phyloP scores from a whole-genome alignment of 2,888 invertebrate genomes.

The Chouioia cunea region DNA sequence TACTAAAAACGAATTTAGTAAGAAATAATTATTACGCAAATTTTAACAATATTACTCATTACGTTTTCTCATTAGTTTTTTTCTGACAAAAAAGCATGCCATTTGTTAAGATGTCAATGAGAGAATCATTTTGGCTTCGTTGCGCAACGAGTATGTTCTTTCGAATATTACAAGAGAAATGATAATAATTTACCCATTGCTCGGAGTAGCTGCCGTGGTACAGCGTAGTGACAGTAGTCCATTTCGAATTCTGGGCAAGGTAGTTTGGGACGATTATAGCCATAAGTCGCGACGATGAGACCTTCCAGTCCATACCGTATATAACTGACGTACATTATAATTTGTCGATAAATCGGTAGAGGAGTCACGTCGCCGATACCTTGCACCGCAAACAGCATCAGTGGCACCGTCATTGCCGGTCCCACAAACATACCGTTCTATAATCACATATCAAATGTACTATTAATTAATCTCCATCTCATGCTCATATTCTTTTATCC shows the following conservation, averaged over 20 bases:
- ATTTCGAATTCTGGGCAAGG: constrained; percentile 80
- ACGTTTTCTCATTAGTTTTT: too few species aligned
- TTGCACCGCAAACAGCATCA: constrained; percentile 88
- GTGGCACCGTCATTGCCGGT: constrained; percentile 86
- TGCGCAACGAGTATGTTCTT: not conserved
- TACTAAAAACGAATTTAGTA: too few species aligned
- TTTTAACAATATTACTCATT: too few species aligned
- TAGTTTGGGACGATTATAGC: constrained; percentile 79
- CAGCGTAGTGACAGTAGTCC: constrained; percentile 82
- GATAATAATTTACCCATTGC: constrained; percentile 77
- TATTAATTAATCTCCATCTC: not conserved
- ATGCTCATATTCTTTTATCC: not conserved
- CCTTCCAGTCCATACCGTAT: constrained; percentile 87
- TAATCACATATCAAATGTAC: constrained; percentile 31
- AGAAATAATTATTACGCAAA: too few species aligned
- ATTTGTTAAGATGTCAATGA: too few species aligned
- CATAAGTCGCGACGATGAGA: constrained; percentile 83
- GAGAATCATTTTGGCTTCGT: too few species aligned
- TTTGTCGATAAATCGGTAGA: constrained; percentile 80
- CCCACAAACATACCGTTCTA: constrained; percentile 92
- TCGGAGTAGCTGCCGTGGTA: constrained; percentile 80
- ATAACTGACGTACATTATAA: constrained; percentile 87
- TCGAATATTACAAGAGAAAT: too few species aligned
- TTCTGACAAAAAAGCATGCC: too few species aligned
- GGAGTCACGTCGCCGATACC: constrained; percentile 83